These are phyloP conservation scores for Heterohyrax brucei DNA, from an alignment of 2,797 vertebrate genomes.

Conservation along the genomic window DNA sequence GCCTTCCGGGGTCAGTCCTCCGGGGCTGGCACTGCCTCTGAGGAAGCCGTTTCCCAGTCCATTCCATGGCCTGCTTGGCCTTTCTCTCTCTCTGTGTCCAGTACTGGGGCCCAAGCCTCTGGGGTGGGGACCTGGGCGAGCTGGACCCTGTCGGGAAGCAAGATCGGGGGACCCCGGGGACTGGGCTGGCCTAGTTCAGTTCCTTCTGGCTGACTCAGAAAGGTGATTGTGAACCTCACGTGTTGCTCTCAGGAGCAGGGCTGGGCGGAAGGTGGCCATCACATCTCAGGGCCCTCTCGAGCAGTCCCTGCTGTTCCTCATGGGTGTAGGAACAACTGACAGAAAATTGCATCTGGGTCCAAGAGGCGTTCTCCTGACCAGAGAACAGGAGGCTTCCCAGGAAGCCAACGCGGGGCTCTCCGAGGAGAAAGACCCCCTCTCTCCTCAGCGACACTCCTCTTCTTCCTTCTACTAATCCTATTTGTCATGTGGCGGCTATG, in stretches of 20 bases:
- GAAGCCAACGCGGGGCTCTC: background rate
- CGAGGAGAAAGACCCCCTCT: background rate
- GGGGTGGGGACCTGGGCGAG: background rate
- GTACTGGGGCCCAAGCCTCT: background rate
- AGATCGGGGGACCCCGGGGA: background rate
- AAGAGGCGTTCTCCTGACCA: background rate
- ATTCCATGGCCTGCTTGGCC: background rate
- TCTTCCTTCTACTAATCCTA: background rate
- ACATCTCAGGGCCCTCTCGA: fast-evolving
- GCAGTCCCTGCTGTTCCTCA: background rate
- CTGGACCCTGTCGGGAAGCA: background rate
- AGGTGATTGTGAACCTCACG: background rate
- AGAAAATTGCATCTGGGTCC: background rate
- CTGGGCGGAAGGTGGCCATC: background rate
- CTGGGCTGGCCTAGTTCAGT: background rate
- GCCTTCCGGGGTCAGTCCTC: background rate
- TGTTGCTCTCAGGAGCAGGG: background rate
- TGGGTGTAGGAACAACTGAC: background rate
- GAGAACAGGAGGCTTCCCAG: fast-evolving
- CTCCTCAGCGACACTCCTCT: background rate
- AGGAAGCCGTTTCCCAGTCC: background rate
- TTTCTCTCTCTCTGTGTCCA: background rate
- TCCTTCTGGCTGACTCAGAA: background rate
- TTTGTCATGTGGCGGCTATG: background rate
- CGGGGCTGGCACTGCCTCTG: background rate